Evolutionary conservation across 2,888 invertebrate genomes (phyloP).

Genomic region (Melikaiella ostensackeni): DNA sequence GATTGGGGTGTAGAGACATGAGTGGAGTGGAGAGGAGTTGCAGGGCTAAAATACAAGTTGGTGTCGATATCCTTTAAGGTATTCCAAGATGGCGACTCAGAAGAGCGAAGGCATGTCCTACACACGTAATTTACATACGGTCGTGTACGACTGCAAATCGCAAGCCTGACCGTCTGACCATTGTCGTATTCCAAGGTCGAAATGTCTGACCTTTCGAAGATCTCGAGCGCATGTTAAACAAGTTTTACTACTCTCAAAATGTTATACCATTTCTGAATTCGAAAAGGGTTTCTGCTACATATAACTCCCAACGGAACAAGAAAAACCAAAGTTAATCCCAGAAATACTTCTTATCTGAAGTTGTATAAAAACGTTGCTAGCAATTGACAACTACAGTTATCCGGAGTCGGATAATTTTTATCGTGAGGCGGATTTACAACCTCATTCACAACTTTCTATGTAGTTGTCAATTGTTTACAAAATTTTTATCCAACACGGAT

Average conservation of each 20-base stretch:
- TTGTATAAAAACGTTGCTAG: too few relatives aligned
- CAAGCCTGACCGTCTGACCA: constrained; percentile 19
- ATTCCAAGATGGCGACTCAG: constrained; percentile 53
- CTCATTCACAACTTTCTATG: too few relatives aligned
- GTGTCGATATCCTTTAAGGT: constrained; percentile 55
- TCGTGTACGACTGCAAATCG: constrained; percentile 35
- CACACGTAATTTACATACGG: constrained; percentile 37
- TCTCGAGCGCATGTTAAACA: constrained; percentile 15
- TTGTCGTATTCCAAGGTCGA: constrained; percentile 12
- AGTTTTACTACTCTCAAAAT: background rate
- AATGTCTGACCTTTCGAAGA: constrained; percentile 25
- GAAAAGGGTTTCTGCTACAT: background rate
- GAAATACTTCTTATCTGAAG: too few relatives aligned
- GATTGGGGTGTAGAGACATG: background rate
- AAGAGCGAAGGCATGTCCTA: constrained; percentile 18
- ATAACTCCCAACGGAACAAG: too few relatives aligned
- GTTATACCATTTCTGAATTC: background rate
- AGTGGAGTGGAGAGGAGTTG: background rate
- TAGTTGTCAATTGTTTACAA: too few relatives aligned
- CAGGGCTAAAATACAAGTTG: constrained; percentile 21
- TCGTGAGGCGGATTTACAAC: too few relatives aligned
- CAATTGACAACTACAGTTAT: too few relatives aligned
- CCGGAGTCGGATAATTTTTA: too few relatives aligned
- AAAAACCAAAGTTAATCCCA: too few relatives aligned
- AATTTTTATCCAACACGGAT: too few relatives aligned